These are phyloP conservation scores for Bombylius major DNA, from an alignment of 2,888 invertebrate species.

Conservation along the genomic window DNA sequence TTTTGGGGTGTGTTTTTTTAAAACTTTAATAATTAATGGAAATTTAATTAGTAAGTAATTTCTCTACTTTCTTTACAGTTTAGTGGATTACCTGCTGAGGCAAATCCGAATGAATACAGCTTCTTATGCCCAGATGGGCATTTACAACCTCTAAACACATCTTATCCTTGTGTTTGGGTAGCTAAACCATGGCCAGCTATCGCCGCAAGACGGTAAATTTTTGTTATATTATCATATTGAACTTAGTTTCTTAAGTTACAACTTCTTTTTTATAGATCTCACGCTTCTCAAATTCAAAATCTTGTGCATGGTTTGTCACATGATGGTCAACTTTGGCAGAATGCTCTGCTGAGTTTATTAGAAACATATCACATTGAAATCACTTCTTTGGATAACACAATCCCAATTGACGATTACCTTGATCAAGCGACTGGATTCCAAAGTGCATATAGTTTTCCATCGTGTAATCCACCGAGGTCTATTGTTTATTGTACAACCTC, in stretches of 20 bases:
- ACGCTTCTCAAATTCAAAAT: slow-evolving; percentile 41
- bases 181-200: slow-evolving; percentile 66
- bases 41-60: slow-evolving; percentile 11
- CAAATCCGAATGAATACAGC: slow-evolving; percentile 44
- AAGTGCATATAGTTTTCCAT: slow-evolving; percentile 53
- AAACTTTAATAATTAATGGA: background rate
- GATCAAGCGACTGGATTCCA: slow-evolving; percentile 47
- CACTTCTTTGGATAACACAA: slow-evolving; percentile 43
- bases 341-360: slow-evolving; percentile 46
- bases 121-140: slow-evolving; percentile 67
- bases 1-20: slow-evolving; percentile 44
- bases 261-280: slow-evolving; percentile 12
- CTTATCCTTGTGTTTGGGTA: slow-evolving; percentile 63
- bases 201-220: slow-evolving; percentile 40
- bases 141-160: slow-evolving; percentile 43
- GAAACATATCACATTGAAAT: slow-evolving; percentile 45
- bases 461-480: slow-evolving; percentile 54
- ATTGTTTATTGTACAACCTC: slow-evolving; percentile 55
- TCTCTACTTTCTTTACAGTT: slow-evolving; percentile 20
- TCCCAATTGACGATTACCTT: slow-evolving; percentile 54
- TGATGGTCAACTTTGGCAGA: slow-evolving; percentile 40
- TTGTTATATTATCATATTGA: background rate
- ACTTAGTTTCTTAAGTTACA: background rate
- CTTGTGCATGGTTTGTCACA: slow-evolving; percentile 37
- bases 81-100: slow-evolving; percentile 30